Evolutionary conservation across 2,113 vertebrate species (phyloP).

Genomic region (Petroica traversi): DNA sequence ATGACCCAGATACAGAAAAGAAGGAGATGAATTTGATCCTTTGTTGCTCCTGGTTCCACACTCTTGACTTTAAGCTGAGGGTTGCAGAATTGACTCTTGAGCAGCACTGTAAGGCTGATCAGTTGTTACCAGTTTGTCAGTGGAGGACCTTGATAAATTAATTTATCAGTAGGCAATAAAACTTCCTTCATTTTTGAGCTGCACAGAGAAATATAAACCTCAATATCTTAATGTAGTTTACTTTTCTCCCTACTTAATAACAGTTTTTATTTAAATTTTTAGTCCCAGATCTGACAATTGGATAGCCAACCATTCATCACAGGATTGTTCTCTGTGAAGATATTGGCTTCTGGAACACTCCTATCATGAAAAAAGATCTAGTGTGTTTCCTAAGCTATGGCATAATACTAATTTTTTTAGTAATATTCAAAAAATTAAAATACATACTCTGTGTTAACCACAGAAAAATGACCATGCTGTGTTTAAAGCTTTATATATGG

Average conservation of each 20-base stretch:
- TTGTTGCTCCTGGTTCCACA: neutral
- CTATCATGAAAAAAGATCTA: neutral
- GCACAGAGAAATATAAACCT: neutral
- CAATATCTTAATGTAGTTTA: neutral
- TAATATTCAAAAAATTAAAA: neutral
- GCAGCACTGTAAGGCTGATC: neutral
- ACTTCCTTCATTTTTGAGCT: neutral
- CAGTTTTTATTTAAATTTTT: neutral
- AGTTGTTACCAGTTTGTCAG: neutral
- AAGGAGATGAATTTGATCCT: neutral
- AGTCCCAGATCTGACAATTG: neutral
- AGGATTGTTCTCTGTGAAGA: neutral
- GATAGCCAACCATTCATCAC: neutral
- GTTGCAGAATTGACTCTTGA: neutral
- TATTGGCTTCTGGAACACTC: neutral
- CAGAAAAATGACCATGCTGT: neutral
- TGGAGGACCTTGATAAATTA: neutral
- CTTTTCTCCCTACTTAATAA: neutral
- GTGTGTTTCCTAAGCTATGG: neutral
- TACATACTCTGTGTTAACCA: neutral
- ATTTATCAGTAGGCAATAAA: neutral
- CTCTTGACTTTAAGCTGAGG: slow-evolving; percentile 10
- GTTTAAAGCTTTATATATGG: neutral
- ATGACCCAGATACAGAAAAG: slow-evolving; percentile 35
- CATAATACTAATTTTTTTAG: neutral